These are phyloP conservation scores for Apteryx mantelli DNA, from an alignment of 2,113 vertebrate species.

Conservation along the genomic window DNA sequence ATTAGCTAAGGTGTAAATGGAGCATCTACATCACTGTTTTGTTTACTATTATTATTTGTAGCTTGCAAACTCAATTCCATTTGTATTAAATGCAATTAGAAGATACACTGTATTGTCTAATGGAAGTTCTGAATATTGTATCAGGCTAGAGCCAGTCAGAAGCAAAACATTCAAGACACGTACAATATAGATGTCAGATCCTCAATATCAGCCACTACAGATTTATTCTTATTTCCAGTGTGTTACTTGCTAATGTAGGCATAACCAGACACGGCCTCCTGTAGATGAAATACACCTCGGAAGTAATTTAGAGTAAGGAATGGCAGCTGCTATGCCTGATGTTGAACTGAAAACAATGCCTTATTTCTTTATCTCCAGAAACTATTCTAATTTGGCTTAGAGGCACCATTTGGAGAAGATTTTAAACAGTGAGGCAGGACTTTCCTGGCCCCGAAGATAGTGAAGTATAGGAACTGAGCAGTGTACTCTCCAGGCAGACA, in stretches of 20 bases:
- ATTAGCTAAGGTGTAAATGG: neutral
- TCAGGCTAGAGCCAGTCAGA: neutral
- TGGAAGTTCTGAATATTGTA: neutral
- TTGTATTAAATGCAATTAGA: neutral
- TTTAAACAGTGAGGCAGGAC: neutral
- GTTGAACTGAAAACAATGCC: neutral
- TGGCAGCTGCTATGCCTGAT: neutral
- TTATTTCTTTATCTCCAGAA: neutral
- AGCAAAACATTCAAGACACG: neutral
- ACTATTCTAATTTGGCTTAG: neutral
- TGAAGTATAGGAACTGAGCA: neutral
- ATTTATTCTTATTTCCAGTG: neutral
- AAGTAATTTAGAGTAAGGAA: neutral
- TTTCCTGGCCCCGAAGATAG: neutral
- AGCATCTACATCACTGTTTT: neutral
- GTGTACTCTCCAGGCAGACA: neutral
- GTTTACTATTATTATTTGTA: neutral
- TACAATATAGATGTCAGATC: neutral
- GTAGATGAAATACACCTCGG: neutral
- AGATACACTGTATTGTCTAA: neutral
- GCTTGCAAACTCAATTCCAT: neutral
- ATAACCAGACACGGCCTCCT: neutral
- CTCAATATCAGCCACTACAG: neutral
- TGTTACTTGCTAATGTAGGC: neutral
- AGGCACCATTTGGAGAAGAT: neutral